Evolutionary conservation across 2,888 invertebrate species (phyloP).

Genomic region (Dolomedes plantarius): DNA sequence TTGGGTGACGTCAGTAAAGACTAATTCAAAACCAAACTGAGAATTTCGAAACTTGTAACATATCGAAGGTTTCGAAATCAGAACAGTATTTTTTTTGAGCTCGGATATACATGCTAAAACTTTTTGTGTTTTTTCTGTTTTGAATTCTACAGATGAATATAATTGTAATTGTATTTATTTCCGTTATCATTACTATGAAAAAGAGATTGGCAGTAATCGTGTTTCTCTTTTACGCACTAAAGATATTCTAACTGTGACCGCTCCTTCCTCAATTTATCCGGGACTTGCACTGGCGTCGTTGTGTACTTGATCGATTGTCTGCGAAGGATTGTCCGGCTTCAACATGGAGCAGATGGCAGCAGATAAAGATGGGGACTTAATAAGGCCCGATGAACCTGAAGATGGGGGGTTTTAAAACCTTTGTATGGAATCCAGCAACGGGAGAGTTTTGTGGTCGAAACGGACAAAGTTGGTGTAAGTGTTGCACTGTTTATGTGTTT

Average conservation of each 20-base stretch:
- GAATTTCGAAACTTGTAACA: too few relatives aligned
- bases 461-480: slow-evolving; percentile 96
- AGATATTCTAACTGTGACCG: slow-evolving; percentile 29
- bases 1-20: too few relatives aligned
- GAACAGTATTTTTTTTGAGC: too few relatives aligned
- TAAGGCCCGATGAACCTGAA: background rate
- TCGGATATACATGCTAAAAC: too few relatives aligned
- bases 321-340: slow-evolving; percentile 2
- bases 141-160: too few relatives aligned
- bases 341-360: slow-evolving; percentile 46
- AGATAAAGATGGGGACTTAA: slow-evolving; percentile 47
- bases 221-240: too few relatives aligned
- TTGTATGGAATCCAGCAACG: slow-evolving; percentile 94
- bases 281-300: slow-evolving; percentile 50
- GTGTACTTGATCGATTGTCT: slow-evolving; percentile 36
- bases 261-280: slow-evolving; percentile 22
- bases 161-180: too few relatives aligned
- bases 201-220: too few relatives aligned
- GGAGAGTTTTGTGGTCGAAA: slow-evolving; percentile 93
- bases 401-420: slow-evolving; percentile 83
- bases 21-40: too few relatives aligned
- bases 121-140: too few relatives aligned
- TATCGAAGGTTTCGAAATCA: too few relatives aligned
- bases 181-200: too few relatives aligned
- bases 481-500: background rate